Evolutionary conservation across 2,113 vertebrate species (phyloP).

Genomic region (Phaetusa simplex): DNA sequence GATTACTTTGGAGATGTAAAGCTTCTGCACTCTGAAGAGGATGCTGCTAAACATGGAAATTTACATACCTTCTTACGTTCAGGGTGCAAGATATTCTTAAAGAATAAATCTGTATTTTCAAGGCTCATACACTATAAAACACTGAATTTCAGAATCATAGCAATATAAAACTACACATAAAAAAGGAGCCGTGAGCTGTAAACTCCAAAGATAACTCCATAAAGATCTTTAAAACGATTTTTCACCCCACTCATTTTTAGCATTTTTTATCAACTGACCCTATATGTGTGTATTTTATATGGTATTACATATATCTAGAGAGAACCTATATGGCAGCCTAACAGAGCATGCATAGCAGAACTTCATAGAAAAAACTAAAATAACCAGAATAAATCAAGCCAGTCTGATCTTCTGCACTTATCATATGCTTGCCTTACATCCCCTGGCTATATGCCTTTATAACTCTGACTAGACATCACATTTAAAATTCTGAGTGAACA

Average conservation of each 20-base stretch:
- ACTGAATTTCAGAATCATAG: not conserved
- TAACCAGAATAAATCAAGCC: not conserved
- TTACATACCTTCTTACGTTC: not conserved
- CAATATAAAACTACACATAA: not conserved
- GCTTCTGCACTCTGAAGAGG: not conserved
- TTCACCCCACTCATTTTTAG: not conserved
- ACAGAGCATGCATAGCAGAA: not conserved
- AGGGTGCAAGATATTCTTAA: not conserved
- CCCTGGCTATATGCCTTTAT: not conserved
- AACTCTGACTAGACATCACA: not conserved
- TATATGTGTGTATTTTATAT: not conserved
- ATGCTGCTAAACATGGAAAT: not conserved
- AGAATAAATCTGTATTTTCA: not conserved
- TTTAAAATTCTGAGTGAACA: constrained; percentile 9
- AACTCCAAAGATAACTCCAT: not conserved
- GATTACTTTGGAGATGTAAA: not conserved
- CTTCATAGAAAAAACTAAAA: not conserved
- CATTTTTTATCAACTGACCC: not conserved
- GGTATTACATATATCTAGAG: not conserved
- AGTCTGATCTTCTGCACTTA: not conserved
- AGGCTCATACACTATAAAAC: not conserved
- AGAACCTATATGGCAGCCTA: not conserved
- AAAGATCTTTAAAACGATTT: not conserved
- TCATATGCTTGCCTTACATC: not conserved
- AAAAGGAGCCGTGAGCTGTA: not conserved